Evolutionary conservation across 2,113 vertebrate species (phyloP).

Genomic region (Acinonyx jubatus): DNA sequence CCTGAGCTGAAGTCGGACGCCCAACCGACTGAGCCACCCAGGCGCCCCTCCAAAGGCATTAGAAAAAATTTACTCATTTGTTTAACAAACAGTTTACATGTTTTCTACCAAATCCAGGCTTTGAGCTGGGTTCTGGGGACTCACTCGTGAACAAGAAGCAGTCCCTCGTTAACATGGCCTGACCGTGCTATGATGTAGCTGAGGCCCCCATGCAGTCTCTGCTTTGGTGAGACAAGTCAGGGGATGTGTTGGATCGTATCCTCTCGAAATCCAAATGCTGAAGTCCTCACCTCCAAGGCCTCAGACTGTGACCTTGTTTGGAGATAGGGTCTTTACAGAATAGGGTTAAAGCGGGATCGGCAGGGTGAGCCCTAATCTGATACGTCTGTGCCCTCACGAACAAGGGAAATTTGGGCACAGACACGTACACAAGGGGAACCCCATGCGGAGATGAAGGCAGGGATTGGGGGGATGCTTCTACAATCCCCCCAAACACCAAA

Average conservation of each 20-base stretch:
- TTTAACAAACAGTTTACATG: background rate
- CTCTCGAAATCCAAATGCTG: background rate
- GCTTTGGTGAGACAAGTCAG: background rate
- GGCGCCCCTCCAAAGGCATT: background rate
- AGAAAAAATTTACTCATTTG: background rate
- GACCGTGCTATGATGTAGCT: rapidly evolving
- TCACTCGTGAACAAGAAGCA: background rate
- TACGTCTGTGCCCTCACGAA: background rate
- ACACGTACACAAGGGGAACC: background rate
- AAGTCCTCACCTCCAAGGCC: background rate
- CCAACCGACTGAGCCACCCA: no score
- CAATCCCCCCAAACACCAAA: rapidly evolving
- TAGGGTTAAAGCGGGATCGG: background rate
- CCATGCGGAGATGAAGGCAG: background rate
- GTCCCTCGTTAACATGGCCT: background rate
- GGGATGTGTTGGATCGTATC: background rate
- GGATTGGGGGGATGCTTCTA: background rate
- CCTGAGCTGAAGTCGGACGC: no score
- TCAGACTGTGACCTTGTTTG: background rate
- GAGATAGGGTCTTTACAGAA: background rate
- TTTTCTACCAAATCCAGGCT: background rate
- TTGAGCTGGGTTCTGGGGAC: background rate
- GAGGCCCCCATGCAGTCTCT: rapidly evolving
- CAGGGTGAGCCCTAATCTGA: background rate
- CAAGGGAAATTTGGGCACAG: background rate